Base-by-base conservation (phyloP, 2,797 vertebrate genomes). In the Oreochromis mossambicus region DNA sequence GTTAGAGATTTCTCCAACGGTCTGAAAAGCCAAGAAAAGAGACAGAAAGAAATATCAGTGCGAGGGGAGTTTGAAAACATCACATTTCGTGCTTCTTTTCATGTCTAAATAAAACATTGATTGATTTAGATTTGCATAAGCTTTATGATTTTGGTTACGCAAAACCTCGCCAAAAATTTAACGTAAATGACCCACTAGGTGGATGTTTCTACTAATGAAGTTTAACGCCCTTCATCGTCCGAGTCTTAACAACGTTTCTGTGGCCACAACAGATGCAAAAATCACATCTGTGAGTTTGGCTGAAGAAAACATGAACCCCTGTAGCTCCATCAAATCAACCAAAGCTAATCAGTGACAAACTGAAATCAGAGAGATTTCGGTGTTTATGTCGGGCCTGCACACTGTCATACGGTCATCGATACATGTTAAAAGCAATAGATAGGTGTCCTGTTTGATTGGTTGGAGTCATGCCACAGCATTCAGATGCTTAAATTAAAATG, bases 181-280 rank as follows among this genome's bases (percentile, higher is more conserved):
- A 36, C 4, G 10, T 63, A 0, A 63, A 0, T 36, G 1, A 70
- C 8, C 15, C 21, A 11, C 1, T 70, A 43, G 21, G 38, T 43
- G n/a, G 38, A 6, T 43, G 38, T 70, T 70, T 17, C 38, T 43
- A 9, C 13, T 43, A 26, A 70, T 43, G 2, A 41, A 13, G 32
- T 19, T 19, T n/a, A 3, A n/a, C 0, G 3, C 0, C 38, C n/a
- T 61, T 26, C 24, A 43, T 26, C 1, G 36, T 10, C 38, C 2
- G 8, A 24, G 21, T 15, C 38, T 61, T 32, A 34, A 41, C 14
- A 68, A 70, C 2, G 7, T 38, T 38, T 38, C 56, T 1, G 5
- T 11, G 29, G 34, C 19, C 0, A 2, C 19, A 13, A 21, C n/a
- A 3, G 34, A 5, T 66, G 34, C 19, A 38, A 63, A 61, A 12